Evolutionary conservation across 2,797 vertebrate genomes (phyloP).

Genomic region (Holocentrus rufus): DNA sequence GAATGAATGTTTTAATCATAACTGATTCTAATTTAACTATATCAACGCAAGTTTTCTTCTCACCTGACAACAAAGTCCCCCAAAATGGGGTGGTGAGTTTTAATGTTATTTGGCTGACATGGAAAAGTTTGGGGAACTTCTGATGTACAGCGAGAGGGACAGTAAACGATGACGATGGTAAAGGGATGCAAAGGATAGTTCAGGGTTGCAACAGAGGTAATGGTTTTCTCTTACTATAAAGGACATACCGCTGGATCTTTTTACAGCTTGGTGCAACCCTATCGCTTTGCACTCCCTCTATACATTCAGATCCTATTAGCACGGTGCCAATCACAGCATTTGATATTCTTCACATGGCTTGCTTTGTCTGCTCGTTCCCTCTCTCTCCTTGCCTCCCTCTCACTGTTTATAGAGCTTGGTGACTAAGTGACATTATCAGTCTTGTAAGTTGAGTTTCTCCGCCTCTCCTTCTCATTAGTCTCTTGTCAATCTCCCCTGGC

Average conservation of each 20-base stretch:
- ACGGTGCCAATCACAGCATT: conserved; percentile 4
- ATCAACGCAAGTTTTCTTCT: no score
- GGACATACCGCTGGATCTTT: conserved; percentile 38
- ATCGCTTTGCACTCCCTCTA: conserved; percentile 28
- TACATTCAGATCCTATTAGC: conserved; percentile 31
- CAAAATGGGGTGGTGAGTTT: no score
- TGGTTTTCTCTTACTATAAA: conserved; percentile 45
- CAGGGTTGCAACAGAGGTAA: conserved; percentile 24
- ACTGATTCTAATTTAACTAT: no score
- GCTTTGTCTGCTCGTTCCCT: no score
- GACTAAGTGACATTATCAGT: conserved; percentile 22
- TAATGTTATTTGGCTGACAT: no score
- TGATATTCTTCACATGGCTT: conserved; percentile 2
- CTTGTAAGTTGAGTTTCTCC: neutral
- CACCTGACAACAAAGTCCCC: no score
- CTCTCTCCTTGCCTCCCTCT: no score
- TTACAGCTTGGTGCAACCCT: conserved; percentile 42
- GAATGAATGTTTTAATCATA: no score
- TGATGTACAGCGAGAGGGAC: neutral
- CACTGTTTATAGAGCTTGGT: neutral
- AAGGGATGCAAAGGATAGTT: conserved; percentile 9
- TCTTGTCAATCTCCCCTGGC: conserved; percentile 6
- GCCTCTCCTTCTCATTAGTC: neutral
- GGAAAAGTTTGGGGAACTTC: no score
- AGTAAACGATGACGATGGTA: neutral